Conservation (phyloP, 2,113 vertebrate genomes). For the Connochaetes taurinus region DNA sequence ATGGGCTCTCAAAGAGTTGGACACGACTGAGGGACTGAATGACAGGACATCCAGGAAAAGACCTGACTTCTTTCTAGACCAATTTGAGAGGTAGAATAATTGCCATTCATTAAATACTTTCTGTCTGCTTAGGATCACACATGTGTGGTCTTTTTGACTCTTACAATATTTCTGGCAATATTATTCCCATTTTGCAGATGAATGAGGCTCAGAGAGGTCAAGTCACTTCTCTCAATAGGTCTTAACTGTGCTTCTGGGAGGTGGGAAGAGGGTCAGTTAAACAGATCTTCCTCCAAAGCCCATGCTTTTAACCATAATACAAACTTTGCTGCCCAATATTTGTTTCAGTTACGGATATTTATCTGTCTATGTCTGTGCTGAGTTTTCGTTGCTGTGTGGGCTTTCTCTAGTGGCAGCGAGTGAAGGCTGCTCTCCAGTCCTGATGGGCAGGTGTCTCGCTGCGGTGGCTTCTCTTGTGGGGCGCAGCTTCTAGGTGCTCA, state of each 20-base stretch:
- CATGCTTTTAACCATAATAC: not conserved
- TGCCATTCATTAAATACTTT: not conserved
- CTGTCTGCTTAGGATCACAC: not conserved
- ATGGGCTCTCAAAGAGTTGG: not conserved
- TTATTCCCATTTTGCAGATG: not conserved
- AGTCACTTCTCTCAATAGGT: not conserved
- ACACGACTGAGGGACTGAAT: not conserved
- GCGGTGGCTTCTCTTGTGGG: not conserved
- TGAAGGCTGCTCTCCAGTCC: not conserved
- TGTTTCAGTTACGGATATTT: not conserved
- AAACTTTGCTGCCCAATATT: not conserved
- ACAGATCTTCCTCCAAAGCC: not conserved
- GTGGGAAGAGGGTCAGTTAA: not conserved
- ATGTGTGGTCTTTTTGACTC: not conserved
- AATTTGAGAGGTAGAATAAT: not conserved
- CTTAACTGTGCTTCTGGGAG: not conserved
- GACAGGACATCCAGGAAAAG: not conserved
- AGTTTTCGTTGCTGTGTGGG: not conserved
- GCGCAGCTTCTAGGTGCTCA: not conserved
- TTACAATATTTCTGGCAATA: not conserved
- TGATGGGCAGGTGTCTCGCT: not conserved
- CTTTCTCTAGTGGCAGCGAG: not conserved
- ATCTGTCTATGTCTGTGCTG: not conserved
- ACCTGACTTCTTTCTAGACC: not conserved
- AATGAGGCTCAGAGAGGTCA: not conserved